Percentiles rank a stretch among this genome's conserved stretches.
Conservation (phyloP, 2,113 vertebrate species). For the Sarotherodon lohbergeri region DNA sequence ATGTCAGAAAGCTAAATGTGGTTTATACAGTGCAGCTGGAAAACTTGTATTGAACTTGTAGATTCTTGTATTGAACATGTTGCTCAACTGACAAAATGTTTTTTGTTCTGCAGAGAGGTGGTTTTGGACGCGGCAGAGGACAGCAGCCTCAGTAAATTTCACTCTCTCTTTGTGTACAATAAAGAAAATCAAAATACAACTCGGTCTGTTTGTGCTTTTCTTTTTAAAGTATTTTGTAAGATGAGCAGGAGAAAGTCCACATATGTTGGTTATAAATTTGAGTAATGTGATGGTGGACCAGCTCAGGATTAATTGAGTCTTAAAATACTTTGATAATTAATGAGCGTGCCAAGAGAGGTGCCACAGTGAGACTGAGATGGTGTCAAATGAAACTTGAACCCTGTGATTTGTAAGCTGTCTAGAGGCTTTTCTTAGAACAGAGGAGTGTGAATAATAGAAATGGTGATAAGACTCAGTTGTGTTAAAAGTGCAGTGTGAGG, state of each 20-base stretch:
- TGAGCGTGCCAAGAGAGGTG: not conserved
- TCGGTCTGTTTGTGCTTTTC: not conserved
- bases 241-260: not conserved
- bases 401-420: not conserved
- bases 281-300: not conserved
- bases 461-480: not conserved
- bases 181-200: conserved; percentile 75
- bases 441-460: not conserved
- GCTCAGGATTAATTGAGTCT: not conserved
- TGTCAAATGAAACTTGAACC: not conserved
- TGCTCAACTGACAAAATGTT: not conserved
- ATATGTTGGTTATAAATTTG: not conserved
- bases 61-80: not conserved
- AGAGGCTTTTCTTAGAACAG: not conserved
- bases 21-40: not conserved
- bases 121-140: conserved; percentile 96
- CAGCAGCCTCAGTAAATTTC: conserved; percentile 88
- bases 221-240: not conserved
- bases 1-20: not conserved
- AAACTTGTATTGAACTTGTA: not conserved
- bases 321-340: not conserved
- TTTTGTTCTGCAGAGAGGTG: conserved; percentile 83
- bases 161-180: conserved; percentile 82
- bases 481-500: not conserved
- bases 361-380: not conserved